These are phyloP conservation scores for Trypoxylus dichotomus DNA, from an alignment of 1,140 invertebrate species.

Conservation along the genomic window DNA sequence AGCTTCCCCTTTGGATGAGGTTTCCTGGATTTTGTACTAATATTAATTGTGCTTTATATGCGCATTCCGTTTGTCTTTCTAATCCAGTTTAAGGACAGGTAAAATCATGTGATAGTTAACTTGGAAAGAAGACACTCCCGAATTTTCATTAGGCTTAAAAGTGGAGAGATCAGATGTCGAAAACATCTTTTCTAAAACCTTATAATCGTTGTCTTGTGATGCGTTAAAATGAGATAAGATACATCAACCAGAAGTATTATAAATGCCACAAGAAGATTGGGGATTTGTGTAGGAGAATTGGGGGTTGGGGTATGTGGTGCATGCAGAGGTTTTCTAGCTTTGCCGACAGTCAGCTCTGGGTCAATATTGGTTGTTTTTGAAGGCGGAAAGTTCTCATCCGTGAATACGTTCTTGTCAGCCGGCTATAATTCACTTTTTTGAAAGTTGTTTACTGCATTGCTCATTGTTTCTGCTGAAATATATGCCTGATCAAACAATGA, in stretches of 20 bases:
- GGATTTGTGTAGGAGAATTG: background rate
- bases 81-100: background rate
- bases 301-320: background rate
- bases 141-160: background rate
- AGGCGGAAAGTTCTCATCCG: constrained; percentile 32
- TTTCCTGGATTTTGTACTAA: background rate
- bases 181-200: background rate
- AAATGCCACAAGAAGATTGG: background rate
- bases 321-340: background rate
- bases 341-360: background rate
- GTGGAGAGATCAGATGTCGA: background rate
- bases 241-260: background rate
- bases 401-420: constrained; percentile 43
- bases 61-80: background rate
- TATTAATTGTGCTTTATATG: background rate
- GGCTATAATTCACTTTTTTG: constrained; percentile 47
- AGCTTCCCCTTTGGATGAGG: background rate
- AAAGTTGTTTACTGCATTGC: constrained; percentile 47
- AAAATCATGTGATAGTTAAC: background rate
- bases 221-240: background rate
- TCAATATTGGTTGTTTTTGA: constrained; percentile 11
- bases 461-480: constrained; percentile 34
- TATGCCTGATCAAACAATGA: background rate
- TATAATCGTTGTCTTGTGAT: background rate
- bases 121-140: background rate